Evolutionary conservation across 2,888 invertebrate genomes (phyloP).

Genomic region (Cantharis rufa): DNA sequence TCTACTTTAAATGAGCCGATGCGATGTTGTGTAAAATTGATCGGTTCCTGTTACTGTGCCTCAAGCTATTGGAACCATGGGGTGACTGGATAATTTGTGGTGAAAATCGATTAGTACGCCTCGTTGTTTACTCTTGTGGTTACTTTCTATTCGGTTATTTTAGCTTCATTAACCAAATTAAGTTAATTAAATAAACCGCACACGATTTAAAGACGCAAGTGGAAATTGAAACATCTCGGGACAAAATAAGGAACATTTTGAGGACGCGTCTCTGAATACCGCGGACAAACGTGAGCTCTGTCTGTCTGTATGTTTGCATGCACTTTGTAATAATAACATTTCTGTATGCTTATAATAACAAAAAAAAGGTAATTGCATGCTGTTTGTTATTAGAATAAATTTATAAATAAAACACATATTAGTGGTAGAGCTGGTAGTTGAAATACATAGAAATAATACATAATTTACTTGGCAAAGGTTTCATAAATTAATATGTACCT

Average conservation of each 20-base stretch:
- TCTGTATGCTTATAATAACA: conserved; percentile 13
- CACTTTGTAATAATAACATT: conserved; percentile 15
- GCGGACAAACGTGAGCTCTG: conserved; percentile 51
- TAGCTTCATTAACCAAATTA: conserved; percentile 1
- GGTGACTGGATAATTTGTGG: conserved; percentile 24
- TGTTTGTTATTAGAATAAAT: background rate
- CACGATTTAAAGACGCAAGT: background rate
- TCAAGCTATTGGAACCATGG: conserved; percentile 25
- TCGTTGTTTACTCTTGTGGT: conserved; percentile 27
- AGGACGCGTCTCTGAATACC: conserved; percentile 46
- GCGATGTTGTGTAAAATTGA: conserved; percentile 56
- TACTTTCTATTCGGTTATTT: conserved; percentile 22
- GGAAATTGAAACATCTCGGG: background rate
- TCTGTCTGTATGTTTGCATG: conserved; percentile 46
- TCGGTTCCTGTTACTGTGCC: conserved; percentile 49
- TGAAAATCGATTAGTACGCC: conserved; percentile 33
- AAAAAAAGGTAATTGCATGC: background rate
- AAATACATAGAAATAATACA: background rate
- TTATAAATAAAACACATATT: background rate
- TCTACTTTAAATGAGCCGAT: conserved; percentile 37
- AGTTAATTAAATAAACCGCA: background rate
- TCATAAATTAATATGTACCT: background rate
- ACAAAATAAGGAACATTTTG: background rate
- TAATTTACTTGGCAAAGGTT: background rate
- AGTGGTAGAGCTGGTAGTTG: background rate